These are phyloP conservation scores for Myripristis murdjan DNA, from an alignment of 2,797 vertebrate genomes.

Conservation along the genomic window DNA sequence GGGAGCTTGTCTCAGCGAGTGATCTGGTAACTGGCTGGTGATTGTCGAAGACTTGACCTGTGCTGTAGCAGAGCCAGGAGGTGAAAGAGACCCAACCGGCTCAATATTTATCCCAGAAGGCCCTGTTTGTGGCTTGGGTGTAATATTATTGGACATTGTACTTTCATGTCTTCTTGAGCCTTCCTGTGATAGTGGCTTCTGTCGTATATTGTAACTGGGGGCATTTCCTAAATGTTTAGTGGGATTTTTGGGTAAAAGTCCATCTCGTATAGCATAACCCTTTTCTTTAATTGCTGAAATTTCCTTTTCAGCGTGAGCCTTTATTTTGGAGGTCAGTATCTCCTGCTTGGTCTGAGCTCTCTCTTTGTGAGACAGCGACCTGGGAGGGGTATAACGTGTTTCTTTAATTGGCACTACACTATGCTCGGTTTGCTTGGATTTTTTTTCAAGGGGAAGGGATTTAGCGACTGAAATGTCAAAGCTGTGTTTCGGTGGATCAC, in stretches of 20 bases:
- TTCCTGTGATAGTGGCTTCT: slow-evolving; percentile 68
- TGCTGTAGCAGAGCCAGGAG: slow-evolving; percentile 22
- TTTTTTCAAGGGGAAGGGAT: slow-evolving; percentile 51
- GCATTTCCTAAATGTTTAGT: slow-evolving; percentile 56
- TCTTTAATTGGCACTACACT: slow-evolving; percentile 63
- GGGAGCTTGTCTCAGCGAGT: slow-evolving; percentile 37
- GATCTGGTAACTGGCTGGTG: slow-evolving; percentile 17
- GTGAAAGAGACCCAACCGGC: slow-evolving; percentile 23
- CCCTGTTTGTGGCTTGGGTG: slow-evolving; percentile 54
- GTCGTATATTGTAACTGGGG: slow-evolving; percentile 59
- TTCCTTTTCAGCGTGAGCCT: slow-evolving; percentile 89
- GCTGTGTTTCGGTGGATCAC: slow-evolving; percentile 36
- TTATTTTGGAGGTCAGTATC: slow-evolving; percentile 87
- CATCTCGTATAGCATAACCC: slow-evolving; percentile 77
- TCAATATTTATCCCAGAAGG: slow-evolving; percentile 40
- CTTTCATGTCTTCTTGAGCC: slow-evolving; percentile 53
- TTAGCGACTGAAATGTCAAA: slow-evolving; percentile 37
- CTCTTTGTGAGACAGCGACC: slow-evolving; percentile 74
- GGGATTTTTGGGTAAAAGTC: slow-evolving; percentile 71
- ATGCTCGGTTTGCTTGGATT: slow-evolving; percentile 61
- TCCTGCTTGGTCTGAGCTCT: slow-evolving; percentile 86
- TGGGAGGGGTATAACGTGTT: slow-evolving; percentile 49
- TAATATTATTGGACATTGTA: slow-evolving; percentile 32
- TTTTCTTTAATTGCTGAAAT: slow-evolving; percentile 88
- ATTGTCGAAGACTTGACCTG: slow-evolving; percentile 27